A percentile compares a stretch with the other conserved stretches of the same genome.
Evolutionary conservation across 1,140 invertebrate species (phyloP).

Genomic region (Onthophagus taurus): DNA sequence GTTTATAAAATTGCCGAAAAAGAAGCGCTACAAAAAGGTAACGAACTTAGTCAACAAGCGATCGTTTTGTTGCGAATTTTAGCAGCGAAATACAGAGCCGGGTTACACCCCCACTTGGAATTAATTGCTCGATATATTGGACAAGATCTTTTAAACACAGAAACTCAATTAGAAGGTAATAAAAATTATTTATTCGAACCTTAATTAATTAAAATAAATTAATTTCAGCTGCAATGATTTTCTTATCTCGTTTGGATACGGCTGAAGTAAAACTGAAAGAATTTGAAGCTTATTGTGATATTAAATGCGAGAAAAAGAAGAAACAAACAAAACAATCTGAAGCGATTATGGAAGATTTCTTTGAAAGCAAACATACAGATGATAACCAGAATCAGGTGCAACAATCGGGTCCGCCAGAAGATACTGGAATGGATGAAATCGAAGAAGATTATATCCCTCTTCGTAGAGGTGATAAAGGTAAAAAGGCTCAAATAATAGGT

Average conservation of each 20-base stretch:
- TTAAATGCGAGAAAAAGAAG: slow-evolving; percentile 17
- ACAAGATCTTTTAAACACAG: slow-evolving; percentile 24
- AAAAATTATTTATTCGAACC: neutral
- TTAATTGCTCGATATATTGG: slow-evolving; percentile 29
- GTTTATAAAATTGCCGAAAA: slow-evolving; percentile 23
- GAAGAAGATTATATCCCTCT: too few species aligned
- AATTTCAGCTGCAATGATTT: slow-evolving; percentile 30
- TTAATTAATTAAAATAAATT: neutral
- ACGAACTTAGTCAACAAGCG: slow-evolving; percentile 17
- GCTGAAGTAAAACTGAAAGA: slow-evolving; percentile 23
- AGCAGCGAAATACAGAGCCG: slow-evolving; percentile 27
- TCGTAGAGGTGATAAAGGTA: too few species aligned
- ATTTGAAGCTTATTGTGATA: slow-evolving; percentile 27
- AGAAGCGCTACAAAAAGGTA: slow-evolving; percentile 21
- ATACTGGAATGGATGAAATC: too few species aligned
- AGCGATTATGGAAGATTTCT: too few species aligned
- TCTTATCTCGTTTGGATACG: slow-evolving; percentile 24
- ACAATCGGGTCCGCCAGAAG: too few species aligned
- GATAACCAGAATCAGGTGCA: too few species aligned
- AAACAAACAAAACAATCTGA: too few species aligned
- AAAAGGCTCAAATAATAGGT: too few species aligned
- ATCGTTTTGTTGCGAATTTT: slow-evolving; percentile 24
- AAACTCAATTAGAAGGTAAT: slow-evolving; percentile 31
- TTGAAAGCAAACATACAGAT: too few species aligned
- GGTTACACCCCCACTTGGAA: slow-evolving; percentile 25